Base-by-base conservation (phyloP, 2,113 vertebrate species). In the Gasterosteus aculeatus region DNA sequence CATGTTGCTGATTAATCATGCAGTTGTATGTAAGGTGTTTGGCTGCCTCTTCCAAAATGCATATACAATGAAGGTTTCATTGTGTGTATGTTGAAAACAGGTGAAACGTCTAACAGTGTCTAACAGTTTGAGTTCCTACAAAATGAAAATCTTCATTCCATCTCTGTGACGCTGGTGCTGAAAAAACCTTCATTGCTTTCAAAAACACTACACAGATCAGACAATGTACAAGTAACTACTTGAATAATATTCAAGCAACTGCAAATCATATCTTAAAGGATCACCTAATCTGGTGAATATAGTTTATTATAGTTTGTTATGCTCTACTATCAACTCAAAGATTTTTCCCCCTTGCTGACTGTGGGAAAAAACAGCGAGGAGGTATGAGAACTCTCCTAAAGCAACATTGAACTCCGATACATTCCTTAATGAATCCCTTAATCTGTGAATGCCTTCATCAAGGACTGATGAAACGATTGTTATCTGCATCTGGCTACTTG, bases 161-260 rank as follows among this genome's bases (percentile, higher is more conserved):
- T 42, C n/a, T 77, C 41, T 22, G 3, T 4, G 35, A 31, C 72
- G 63, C 35, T 66, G 38, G 7, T 61, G 26, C 2, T 76, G 44
- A 53, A 83, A 53, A 83, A 81, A 79, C 65, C 80, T 64, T 78
- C n/a, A 63, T 73, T 81, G 87, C 18, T 64, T 78, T 81, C 39
- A 51, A 75, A 73, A 80, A 61, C 65, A 41, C 81, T 60, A 22
- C 75, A 77, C 46, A 59, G 65, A 67, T 83, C 62, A 44, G 62
- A 58, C 29, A 62, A 29, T 64, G 72, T 35, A 67, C 46, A 67
- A 67, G 46, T 22, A 77, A 81, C 67, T 72, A 39, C 69, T 68
- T 33, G 38, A 86, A 75, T 67, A 56, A 57, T 67, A 73, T 65
- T 71, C 46, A 58, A 77, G 63, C 22, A 57, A 78, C 63, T 47